A percentile compares a stretch with the other conserved stretches of the same genome.
phyloP scores from a whole-genome alignment of 2,113 vertebrate species.

The Coregonus clupeaformis region DNA sequence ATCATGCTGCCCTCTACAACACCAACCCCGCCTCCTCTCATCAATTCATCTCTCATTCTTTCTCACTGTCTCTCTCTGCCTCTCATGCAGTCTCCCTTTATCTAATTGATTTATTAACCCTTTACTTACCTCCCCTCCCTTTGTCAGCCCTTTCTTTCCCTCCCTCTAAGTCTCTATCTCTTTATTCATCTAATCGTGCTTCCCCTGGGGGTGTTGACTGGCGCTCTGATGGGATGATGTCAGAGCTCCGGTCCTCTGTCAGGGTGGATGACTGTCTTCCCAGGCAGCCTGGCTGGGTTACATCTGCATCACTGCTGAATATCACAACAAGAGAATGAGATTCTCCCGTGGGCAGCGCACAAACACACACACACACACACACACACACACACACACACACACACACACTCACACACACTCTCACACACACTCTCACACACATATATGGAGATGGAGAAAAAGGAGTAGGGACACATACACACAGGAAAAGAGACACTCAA shows the following conservation, averaged over 20 bases:
- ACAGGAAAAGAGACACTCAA: not conserved
- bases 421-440: not conserved
- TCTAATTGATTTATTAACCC: slow-evolving; percentile 38
- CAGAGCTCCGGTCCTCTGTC: slow-evolving; percentile 47
- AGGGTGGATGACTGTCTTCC: slow-evolving; percentile 53
- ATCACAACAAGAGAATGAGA: slow-evolving; percentile 35
- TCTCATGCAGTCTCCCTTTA: slow-evolving; percentile 10
- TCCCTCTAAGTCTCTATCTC: slow-evolving; percentile 24
- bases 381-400: slow-evolving; percentile 15
- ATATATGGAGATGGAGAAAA: not conserved
- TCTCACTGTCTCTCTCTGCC: slow-evolving; percentile 15
- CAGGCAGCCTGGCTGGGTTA: slow-evolving; percentile 32
- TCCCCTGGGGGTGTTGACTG: slow-evolving; percentile 49
- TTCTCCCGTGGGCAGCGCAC: slow-evolving; percentile 19
- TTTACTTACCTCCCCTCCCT: not conserved
- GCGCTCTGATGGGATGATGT: slow-evolving; percentile 53
- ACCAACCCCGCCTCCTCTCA: slow-evolving; percentile 3
- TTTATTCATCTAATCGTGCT: slow-evolving; percentile 37
- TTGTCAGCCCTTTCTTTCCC: slow-evolving; percentile 1
- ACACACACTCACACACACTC: not conserved
- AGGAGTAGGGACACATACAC: slow-evolving; percentile 15
- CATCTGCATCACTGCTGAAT: slow-evolving; percentile 45
- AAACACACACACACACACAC: not conserved
- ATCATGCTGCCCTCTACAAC: slow-evolving; percentile 22
- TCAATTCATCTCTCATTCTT: slow-evolving; percentile 25